Conservation (phyloP, 2,888 invertebrate genomes). For the Adineta ricciae region DNA sequence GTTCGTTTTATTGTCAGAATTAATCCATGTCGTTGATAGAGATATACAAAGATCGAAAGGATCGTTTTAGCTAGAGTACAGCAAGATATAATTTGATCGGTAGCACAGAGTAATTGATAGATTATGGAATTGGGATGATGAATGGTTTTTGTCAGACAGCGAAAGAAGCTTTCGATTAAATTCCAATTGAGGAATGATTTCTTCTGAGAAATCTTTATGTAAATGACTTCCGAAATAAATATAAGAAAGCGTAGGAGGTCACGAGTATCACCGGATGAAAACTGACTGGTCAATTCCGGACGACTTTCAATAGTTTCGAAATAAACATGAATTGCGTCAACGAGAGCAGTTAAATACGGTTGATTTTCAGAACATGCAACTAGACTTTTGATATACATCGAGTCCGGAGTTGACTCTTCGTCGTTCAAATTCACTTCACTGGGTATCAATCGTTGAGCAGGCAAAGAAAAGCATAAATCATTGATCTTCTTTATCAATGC, state of each 20-base stretch:
- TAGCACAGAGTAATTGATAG: background rate
- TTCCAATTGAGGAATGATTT: background rate
- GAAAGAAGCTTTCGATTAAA: constrained; percentile 18
- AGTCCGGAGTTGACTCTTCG: background rate
- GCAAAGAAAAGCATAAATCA: constrained; percentile 10
- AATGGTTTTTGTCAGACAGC: background rate
- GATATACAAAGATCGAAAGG: background rate
- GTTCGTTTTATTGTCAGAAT: background rate
- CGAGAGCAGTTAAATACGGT: background rate
- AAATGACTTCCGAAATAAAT: background rate
- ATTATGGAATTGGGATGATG: background rate
- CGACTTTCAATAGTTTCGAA: background rate
- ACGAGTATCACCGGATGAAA: background rate
- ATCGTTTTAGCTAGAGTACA: background rate
- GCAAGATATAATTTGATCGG: constrained; percentile 15
- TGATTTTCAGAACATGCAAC: background rate
- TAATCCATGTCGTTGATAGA: background rate
- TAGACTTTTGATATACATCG: background rate
- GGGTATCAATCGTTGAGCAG: background rate
- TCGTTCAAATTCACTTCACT: background rate
- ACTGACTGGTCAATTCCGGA: background rate
- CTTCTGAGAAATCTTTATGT: background rate
- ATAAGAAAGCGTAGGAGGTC: background rate
- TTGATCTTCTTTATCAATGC: constrained; percentile 6
- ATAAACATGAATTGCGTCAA: background rate